Evolutionary conservation across 2,797 vertebrate species (phyloP).

Genomic region (Muraenolepis orangiensis): DNA sequence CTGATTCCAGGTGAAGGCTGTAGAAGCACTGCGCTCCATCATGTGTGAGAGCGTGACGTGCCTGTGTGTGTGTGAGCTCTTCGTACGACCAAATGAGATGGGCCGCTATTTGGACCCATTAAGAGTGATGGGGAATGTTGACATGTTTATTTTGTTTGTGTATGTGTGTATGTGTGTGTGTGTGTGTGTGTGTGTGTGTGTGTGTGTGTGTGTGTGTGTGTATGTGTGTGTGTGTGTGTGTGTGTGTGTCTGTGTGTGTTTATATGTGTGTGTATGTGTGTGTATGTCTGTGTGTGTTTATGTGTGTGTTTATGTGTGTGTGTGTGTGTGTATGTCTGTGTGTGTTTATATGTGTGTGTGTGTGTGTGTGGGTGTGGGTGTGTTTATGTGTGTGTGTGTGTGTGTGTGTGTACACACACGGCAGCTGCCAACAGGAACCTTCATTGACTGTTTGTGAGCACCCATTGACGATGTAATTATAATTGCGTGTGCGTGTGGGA

Average conservation of each 20-base stretch:
- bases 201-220: neutral
- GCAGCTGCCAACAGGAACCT: neutral
- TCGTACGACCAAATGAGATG: no score
- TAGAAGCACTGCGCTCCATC: neutral
- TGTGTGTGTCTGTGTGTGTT: no score
- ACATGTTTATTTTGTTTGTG: no score
- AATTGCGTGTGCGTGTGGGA: neutral
- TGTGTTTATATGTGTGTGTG: neutral
- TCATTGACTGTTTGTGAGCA: constrained; percentile 7
- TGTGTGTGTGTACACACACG: constrained; percentile 1
- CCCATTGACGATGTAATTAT: constrained; percentile 1
- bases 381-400: neutral
- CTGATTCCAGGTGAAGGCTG: neutral
- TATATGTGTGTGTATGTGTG: neutral
- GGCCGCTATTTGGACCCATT: no score
- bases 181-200: constrained; percentile 5
- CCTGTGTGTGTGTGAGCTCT: neutral
- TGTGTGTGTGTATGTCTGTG: neutral
- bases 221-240: neutral
- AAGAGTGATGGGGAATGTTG: no score
- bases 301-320: neutral
- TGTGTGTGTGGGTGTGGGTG: neutral
- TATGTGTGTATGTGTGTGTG: no score
- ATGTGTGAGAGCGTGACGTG: neutral
- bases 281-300: no score